Base-by-base conservation (phyloP, 1,140 invertebrate genomes). In the Chrysoperla carnea region DNA sequence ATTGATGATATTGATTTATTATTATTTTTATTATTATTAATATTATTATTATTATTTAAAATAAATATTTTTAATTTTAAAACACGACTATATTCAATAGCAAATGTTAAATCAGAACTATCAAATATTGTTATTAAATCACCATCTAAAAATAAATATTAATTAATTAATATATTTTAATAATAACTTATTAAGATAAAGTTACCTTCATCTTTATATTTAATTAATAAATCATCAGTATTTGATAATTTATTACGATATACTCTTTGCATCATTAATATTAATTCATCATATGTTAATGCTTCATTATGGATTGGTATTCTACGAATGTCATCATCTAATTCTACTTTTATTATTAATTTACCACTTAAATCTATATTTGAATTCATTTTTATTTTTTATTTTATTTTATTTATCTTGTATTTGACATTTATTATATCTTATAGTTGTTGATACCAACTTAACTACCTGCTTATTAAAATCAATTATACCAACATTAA, bases 281-380 rank as follows among this genome's bases (percentile, higher is more conserved):
- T 67, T 12, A 84, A 54, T 59, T 84, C 80, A 66, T 83, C 78
- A 57, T 79, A 82, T 3, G 78, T 84, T 42, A 83, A 75, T 33
- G 81, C 78, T 57, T 82, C 79, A 66, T 83, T 83, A 53, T 81
- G 76, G 40, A 83, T 81, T 3, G 78, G 75, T 46, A 82, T 78
- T 41, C 76, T 61, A 8, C 80, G 61, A 39, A 83, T 78, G 59
- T 82, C 79, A 57, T 81, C 73, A 11, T 72, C 76, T 36, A 83
- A 64, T 51, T 78, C 70, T 31, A 76, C 78, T 69, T 79, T 61
- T 48, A 61, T 61, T 47, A 61, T 54, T 52, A 59, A 50, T 57
- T 61, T 60, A 39, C 59, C 59, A 46, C 52, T 59, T 42, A 60
- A 51, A 52, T 61, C 59, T 41, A 60, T 47, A 43, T 58, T 56